Evolutionary conservation across 2,113 vertebrate genomes (phyloP).

Genomic region (Psilopogon haemacephalus): DNA sequence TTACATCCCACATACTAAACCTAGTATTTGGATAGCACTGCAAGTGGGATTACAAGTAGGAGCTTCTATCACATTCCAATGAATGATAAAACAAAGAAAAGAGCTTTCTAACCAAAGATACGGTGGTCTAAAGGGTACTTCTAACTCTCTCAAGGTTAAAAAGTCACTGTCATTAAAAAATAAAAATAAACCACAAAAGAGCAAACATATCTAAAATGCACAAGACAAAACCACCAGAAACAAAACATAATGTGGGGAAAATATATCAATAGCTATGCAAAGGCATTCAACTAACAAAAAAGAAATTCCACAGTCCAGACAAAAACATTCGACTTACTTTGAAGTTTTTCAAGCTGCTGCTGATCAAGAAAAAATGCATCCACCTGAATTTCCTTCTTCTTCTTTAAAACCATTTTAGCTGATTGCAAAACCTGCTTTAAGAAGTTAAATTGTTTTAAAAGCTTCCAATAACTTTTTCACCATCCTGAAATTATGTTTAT

Average conservation of each 20-base stretch:
- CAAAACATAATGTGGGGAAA: neutral
- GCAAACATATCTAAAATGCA: neutral
- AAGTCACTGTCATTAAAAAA: neutral
- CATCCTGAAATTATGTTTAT: neutral
- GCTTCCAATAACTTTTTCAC: neutral
- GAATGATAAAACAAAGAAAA: neutral
- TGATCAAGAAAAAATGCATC: constrained; percentile 79
- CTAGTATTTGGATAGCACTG: neutral
- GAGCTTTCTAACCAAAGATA: neutral
- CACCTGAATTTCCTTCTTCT: constrained; percentile 85
- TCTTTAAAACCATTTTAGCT: constrained; percentile 89
- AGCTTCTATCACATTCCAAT: neutral
- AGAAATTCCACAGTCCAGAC: neutral
- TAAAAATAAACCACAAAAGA: neutral
- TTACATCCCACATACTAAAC: neutral
- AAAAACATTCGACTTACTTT: constrained; percentile 70
- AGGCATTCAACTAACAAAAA: neutral
- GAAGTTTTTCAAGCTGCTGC: constrained; percentile 77
- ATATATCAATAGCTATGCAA: neutral
- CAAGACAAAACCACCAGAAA: neutral
- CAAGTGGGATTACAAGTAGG: neutral
- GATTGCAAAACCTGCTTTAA: neutral
- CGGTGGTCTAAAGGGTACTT: accelerated
- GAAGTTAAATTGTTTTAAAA: neutral
- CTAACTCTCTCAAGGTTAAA: neutral